Evolutionary conservation across 2,888 invertebrate genomes (phyloP), one percentile per base, ranked within the genome.

Genomic region (Drosophila acutilabella): DNA sequence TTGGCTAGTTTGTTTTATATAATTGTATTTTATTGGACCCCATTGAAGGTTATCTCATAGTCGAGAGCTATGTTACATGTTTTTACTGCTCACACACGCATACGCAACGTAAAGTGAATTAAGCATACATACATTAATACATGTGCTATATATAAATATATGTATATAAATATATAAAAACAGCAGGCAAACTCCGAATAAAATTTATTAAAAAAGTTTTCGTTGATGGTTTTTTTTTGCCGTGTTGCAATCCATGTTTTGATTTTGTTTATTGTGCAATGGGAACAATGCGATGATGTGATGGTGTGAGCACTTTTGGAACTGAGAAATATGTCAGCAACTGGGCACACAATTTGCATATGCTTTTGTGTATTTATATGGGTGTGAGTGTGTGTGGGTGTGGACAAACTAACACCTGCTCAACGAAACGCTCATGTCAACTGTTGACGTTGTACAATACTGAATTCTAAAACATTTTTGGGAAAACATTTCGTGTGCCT

Each of bases 331-430:
- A 75, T 76, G 74, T 74, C 62, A 62, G 57, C 68, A 73, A 48
- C 64, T 41, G 61, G 54, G 54, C 74, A 57, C 57, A 52, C 74
- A 78, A 76, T 76, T 78, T 76, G 74, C 78, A 76, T 73, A 64
- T 79, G 44, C 36, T 33, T 41, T 36, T 54, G 41, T 66, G 56
- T 30, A 30, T 30, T 30, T 30, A 8, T 57, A 14, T 33, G 47
- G 48, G 40, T 59, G 23, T 48, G 40, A 59, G 23, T 48, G 10
- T 56, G 56, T 36, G 54, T 51, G 48, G 44, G 62, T 44, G 62
- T 65, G 64, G 47, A 53, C 65, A 68, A 81, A 84, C 73, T 73
- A 82, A 81, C 81, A 82, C 81, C 88, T 82, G 88, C 59, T 44
- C 42, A 58, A 64, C 48, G 26, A 47, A 48, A 58, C 57, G 68